Evolutionary conservation across 2,797 vertebrate genomes (phyloP).

Genomic region (Jordanella pulchra): DNA sequence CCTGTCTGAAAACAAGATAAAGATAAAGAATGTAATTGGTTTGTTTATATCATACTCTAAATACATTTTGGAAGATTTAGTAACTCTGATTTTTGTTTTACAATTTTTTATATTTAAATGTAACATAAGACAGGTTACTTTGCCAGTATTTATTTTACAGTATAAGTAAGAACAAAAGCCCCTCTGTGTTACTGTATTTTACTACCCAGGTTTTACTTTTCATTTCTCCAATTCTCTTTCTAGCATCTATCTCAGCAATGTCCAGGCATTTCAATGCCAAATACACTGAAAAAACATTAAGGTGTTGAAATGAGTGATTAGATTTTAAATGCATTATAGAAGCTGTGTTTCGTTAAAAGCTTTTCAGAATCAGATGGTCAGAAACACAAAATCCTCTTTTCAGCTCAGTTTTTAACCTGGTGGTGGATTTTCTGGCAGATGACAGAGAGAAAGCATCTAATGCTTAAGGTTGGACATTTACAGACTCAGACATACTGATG

Average conservation of each 20-base stretch:
- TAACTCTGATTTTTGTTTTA: too few relatives aligned
- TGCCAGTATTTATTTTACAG: neutral
- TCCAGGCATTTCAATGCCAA: slow-evolving; percentile 58
- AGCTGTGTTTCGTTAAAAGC: slow-evolving; percentile 72
- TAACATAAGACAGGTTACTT: neutral
- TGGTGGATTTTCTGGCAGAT: slow-evolving; percentile 60
- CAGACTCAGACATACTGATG: slow-evolving; percentile 78
- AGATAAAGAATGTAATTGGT: neutral
- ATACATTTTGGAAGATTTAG: too few relatives aligned
- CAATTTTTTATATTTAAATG: neutral
- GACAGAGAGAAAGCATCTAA: slow-evolving; percentile 67
- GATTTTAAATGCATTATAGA: slow-evolving; percentile 53
- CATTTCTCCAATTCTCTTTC: slow-evolving; percentile 55
- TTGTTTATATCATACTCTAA: neutral
- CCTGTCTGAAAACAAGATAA: neutral
- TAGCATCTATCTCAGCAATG: slow-evolving; percentile 62
- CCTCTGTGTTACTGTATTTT: slow-evolving; percentile 53
- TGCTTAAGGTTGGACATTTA: slow-evolving; percentile 78
- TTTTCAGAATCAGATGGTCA: slow-evolving; percentile 45
- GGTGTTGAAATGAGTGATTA: slow-evolving; percentile 67
- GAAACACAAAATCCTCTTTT: slow-evolving; percentile 62
- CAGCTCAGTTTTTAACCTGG: slow-evolving; percentile 61
- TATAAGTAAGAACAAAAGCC: neutral
- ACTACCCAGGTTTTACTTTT: slow-evolving; percentile 65
- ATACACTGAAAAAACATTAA: slow-evolving; percentile 67